These are phyloP conservation scores for Xylocopa sonorina DNA, from an alignment of 1,140 invertebrate genomes.

Conservation along the genomic window DNA sequence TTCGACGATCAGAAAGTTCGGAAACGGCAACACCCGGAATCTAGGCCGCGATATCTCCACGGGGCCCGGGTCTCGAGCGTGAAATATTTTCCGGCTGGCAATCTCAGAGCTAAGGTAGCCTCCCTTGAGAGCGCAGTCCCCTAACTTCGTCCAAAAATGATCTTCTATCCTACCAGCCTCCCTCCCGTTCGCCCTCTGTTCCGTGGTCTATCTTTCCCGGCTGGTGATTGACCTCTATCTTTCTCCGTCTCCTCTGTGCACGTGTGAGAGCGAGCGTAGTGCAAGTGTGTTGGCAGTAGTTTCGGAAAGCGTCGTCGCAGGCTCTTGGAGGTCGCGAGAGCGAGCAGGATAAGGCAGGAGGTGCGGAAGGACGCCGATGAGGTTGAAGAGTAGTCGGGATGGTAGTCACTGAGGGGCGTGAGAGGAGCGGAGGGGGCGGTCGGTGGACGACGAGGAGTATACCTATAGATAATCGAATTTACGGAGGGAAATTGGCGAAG, in stretches of 20 bases:
- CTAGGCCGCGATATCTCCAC: background rate
- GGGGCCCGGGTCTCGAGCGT: background rate
- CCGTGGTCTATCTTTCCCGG: conserved; percentile 1
- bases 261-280: too few relatives aligned
- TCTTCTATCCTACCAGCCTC: background rate
- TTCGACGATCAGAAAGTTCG: background rate
- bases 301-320: conserved; percentile 55
- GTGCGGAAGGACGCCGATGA: conserved; percentile 32
- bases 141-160: conserved; percentile 29
- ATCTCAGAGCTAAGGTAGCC: conserved; percentile 27
- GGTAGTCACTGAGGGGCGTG: background rate
- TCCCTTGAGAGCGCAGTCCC: background rate
- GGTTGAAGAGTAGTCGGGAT: conserved; percentile 32
- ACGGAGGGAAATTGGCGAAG: conserved; percentile 76
- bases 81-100: conserved; percentile 20
- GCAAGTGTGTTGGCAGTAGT: conserved; percentile 34
- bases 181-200: background rate
- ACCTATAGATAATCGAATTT: conserved; percentile 80
- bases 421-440: conserved; percentile 18
- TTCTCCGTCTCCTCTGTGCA: background rate
- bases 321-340: conserved; percentile 42
- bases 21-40: background rate
- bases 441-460: conserved; percentile 59
- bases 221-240: conserved; percentile 59
- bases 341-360: conserved; percentile 11